Evolutionary conservation across 2,113 vertebrate genomes (phyloP).

Genomic region (Nettapus auritus): DNA sequence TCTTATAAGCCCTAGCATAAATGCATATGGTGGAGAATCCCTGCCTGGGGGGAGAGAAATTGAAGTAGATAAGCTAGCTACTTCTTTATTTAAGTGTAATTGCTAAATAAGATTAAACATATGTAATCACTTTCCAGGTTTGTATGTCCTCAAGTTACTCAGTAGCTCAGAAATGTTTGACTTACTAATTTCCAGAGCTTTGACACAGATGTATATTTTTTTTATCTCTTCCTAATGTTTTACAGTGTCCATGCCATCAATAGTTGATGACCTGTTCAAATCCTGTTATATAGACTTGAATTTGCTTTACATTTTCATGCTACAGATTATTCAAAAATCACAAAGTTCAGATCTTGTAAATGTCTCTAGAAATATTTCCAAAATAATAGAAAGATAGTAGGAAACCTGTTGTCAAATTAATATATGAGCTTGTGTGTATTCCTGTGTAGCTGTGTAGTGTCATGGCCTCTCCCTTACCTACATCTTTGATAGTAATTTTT

Average conservation of each 20-base stretch:
- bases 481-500: rapidly evolving
- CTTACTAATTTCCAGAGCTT: neutral
- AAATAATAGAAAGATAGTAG: neutral
- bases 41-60: neutral
- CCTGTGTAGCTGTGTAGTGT: neutral
- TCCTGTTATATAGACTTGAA: neutral
- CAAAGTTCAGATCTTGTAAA: neutral
- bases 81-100: neutral
- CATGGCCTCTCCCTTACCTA: neutral
- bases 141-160: neutral
- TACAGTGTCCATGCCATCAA: neutral
- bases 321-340: too few species aligned
- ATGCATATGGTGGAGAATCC: neutral
- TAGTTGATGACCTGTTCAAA: neutral
- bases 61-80: neutral
- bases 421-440: neutral
- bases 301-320: neutral
- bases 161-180: neutral
- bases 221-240: neutral
- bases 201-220: neutral
- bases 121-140: neutral
- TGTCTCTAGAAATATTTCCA: neutral
- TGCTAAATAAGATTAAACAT: neutral
- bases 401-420: neutral
- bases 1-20: neutral